These are phyloP conservation scores for Listronotus oregonensis DNA, from an alignment of 1,140 invertebrate species.

Conservation along the genomic window DNA sequence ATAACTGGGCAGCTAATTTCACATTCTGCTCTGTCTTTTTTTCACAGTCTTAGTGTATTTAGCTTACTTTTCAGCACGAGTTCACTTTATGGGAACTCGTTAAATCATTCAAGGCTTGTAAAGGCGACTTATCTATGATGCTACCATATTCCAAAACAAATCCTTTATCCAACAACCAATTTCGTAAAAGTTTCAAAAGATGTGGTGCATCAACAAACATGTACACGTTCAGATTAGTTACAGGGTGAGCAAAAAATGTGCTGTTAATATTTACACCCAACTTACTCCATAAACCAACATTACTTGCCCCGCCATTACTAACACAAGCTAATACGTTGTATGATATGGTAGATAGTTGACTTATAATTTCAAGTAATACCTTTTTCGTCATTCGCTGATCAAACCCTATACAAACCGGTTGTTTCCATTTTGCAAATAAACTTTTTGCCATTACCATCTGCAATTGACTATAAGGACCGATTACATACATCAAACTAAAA, in stretches of 20 bases:
- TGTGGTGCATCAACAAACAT: slow-evolving; percentile 39
- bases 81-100: too few relatives aligned
- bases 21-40: too few relatives aligned
- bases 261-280: slow-evolving; percentile 37
- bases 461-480: slow-evolving; percentile 51
- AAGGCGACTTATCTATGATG: too few relatives aligned
- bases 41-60: too few relatives aligned
- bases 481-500: too few relatives aligned
- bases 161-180: slow-evolving; percentile 42
- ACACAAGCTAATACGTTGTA: slow-evolving; percentile 50
- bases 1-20: too few relatives aligned
- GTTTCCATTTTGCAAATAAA: slow-evolving; percentile 53
- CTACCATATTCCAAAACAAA: too few relatives aligned
- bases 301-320: slow-evolving; percentile 48
- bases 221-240: slow-evolving; percentile 33
- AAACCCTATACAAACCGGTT: slow-evolving; percentile 53
- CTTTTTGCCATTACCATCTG: slow-evolving; percentile 51
- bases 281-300: slow-evolving; percentile 50
- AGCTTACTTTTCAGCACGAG: too few relatives aligned
- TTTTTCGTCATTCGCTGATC: slow-evolving; percentile 50
- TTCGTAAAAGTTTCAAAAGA: slow-evolving; percentile 34
- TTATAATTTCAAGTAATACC: slow-evolving; percentile 45
- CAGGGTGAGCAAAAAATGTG: slow-evolving; percentile 33
- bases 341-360: slow-evolving; percentile 42
- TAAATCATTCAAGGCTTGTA: too few relatives aligned